phyloP scores from a whole-genome alignment of 2,113 vertebrate species.

The Diadophis punctatus region DNA sequence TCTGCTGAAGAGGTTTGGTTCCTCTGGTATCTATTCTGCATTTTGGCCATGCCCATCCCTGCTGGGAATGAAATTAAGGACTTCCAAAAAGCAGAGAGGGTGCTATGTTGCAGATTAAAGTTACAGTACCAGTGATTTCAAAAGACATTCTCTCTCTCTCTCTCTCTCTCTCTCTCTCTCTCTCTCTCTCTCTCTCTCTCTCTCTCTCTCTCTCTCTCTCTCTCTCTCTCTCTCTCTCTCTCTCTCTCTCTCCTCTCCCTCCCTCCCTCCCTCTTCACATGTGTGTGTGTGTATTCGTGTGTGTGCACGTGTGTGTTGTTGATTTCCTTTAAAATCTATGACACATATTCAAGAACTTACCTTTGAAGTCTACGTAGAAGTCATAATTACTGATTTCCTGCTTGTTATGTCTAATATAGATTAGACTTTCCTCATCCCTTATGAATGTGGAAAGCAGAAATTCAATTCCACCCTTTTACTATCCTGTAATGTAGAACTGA shows the following conservation, averaged over 20 bases:
- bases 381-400: neutral
- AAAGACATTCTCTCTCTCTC: neutral
- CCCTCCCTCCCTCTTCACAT: too few relatives aligned
- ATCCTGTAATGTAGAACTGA: neutral
- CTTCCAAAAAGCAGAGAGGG: neutral
- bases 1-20: neutral
- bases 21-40: neutral
- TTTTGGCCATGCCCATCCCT: too few relatives aligned
- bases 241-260: too few relatives aligned
- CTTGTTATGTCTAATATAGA: neutral
- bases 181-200: neutral
- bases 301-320: neutral
- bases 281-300: neutral
- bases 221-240: too few relatives aligned
- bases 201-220: neutral
- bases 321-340: neutral
- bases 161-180: too few relatives aligned
- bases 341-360: neutral
- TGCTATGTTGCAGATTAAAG: neutral
- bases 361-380: neutral
- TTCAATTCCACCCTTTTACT: neutral
- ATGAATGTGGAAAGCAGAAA: neutral
- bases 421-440: neutral
- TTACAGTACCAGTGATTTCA: neutral
- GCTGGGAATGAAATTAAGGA: neutral